Base-by-base conservation (phyloP, 2,113 vertebrate genomes). In the Triplophysa siluroides region DNA sequence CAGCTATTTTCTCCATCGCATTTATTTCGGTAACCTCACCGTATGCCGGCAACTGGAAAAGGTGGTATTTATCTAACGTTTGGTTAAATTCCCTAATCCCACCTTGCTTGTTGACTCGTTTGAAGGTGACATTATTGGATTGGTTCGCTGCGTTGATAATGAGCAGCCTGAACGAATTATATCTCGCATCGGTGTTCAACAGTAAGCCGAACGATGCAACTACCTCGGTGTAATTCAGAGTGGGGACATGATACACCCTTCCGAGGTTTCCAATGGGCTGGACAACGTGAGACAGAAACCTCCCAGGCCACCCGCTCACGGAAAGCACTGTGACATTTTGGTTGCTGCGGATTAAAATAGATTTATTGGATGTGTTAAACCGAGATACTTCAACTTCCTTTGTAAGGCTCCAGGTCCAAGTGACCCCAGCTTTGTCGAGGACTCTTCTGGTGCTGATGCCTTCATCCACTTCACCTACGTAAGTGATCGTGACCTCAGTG, bases 381-480 rank as follows among this genome's bases (percentile, higher is more conserved):
- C 24, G 71, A 0, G 0, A 0, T 1, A 89, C 83, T 69, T 92
- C 90, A 74, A 38, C 21, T 2, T 14, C 13, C 11, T 33, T n/a
- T 1, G 13, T 0, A 21, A 65, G 10, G 1, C 2, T 4, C 11
- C 73, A 19, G 2, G 23, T 11, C 58, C 67, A 13, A 38, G 11
- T 58, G 29, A 29, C 26, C 38, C 54, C 38, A 10, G 24, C 1
- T 0, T 8, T 1, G 13, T 0, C 0, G 8, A 14, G 1, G 19
- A 0, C 5, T 2, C 0, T 0, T 0, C 0, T 0, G 0, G 0
- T 0, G 0, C 1, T 0, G 0, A 0, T 0, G 29, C 11, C 6
- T 0, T 3, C 66, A 2, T 4, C 24, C 45, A 12, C 13, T 0
- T 6, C 71, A 2, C 4, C 43, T 18, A 14, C 8, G 21, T 23